These are phyloP conservation scores for Cygnus buccinator DNA, from an alignment of 2,113 vertebrate genomes.

Conservation along the genomic window DNA sequence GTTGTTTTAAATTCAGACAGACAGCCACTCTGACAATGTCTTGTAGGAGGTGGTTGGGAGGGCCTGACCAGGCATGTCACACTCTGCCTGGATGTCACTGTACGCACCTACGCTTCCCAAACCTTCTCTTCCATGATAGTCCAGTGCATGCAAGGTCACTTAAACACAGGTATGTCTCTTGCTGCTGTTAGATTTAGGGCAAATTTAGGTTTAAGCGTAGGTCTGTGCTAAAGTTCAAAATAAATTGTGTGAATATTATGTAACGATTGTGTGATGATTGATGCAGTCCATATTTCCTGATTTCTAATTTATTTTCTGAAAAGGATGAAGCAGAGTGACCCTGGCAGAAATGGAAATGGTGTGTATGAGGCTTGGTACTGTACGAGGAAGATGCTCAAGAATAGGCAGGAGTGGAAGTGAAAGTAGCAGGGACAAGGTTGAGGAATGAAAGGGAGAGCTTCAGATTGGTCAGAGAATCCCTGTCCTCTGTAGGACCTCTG, in stretches of 20 bases:
- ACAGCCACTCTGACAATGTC: not conserved
- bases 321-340: not conserved
- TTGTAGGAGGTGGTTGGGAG: not conserved
- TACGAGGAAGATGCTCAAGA: not conserved
- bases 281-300: not conserved
- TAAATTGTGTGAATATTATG: not conserved
- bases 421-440: not conserved
- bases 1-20: not conserved
- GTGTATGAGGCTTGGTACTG: not conserved
- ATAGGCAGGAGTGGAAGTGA: not conserved
- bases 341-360: not conserved
- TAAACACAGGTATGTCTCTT: not conserved
- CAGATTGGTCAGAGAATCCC: not conserved
- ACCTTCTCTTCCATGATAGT: not conserved
- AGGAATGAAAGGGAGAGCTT: not conserved
- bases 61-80: not conserved
- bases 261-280: not conserved
- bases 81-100: accelerated
- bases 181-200: not conserved
- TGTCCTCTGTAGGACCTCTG: not conserved
- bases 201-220: not conserved
- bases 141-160: accelerated
- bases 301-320: not conserved
- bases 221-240: not conserved
- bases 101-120: not conserved